phyloP scores from a whole-genome alignment of 2,888 invertebrate species.

The Ophion obscuratus region DNA sequence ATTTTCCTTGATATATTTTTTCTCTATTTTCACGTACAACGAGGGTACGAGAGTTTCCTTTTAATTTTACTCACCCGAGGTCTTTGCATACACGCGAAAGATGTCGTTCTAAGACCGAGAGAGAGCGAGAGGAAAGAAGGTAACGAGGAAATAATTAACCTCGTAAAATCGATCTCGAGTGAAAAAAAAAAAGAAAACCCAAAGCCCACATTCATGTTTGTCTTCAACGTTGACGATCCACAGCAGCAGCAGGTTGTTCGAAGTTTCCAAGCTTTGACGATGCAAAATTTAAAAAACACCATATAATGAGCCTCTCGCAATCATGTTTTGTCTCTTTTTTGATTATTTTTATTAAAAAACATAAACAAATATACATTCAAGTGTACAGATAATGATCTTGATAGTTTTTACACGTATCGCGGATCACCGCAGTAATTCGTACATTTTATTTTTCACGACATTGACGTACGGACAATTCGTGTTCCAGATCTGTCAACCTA shows the following conservation, averaged over 20 bases:
- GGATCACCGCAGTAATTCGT: conserved; percentile 19
- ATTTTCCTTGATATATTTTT: conserved; percentile 26
- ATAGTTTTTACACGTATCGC: conserved; percentile 15
- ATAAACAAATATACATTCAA: conserved; percentile 66
- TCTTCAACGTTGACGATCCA: background rate
- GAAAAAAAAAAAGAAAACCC: conserved; percentile 12
- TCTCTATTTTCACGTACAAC: background rate
- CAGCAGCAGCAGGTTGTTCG: background rate
- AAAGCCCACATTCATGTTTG: background rate
- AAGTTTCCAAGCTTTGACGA: background rate
- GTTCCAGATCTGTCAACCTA: conserved; percentile 11
- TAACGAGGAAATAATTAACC: background rate
- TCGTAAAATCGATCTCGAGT: conserved; percentile 33
- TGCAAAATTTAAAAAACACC: background rate
- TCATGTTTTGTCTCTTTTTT: background rate
- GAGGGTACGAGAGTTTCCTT: background rate
- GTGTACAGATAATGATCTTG: conserved; percentile 38
- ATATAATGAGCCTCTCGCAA: conserved; percentile 18
- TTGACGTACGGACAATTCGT: conserved; percentile 10
- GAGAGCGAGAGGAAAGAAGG: background rate
- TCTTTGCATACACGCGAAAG: background rate
- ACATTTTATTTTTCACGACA: background rate
- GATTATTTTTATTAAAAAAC: conserved; percentile 62
- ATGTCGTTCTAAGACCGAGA: background rate
- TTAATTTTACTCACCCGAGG: background rate